Base-by-base conservation (phyloP, 2,113 vertebrate genomes). In the Sinocyclocheilus anshuiensis region DNA sequence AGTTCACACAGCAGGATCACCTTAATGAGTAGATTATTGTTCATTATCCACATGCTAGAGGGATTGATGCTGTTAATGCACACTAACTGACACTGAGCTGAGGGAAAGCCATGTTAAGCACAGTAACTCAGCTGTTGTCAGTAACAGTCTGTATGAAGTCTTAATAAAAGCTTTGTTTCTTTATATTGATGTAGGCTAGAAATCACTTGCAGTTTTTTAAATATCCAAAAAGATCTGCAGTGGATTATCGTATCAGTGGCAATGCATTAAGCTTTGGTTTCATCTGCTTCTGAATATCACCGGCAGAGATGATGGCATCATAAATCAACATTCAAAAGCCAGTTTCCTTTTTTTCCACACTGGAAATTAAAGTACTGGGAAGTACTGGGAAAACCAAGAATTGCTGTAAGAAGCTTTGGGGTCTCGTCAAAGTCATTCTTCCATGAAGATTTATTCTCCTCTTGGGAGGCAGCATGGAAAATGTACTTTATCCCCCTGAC, bases 1-100 rank as follows among this genome's bases (percentile, higher is more conserved):
- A 65, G 82, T 84, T 42, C 63, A 82, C 85, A 84, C 88, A 85
- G 85, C 61, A 45, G 72, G 63, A 45, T 84, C 59, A 82, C 53
- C 71, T 82, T 89, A 87, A 85, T 87, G 59, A 87, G 87, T 16
- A 88, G 71, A 82, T 89, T 87, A 85, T 61, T 79, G 50, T 87
- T 87, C 71, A 89, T 84, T 89, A 86, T 82, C 82, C 26, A n/a
- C 69, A 77, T 77, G 39, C 77, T 39, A 53, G 59, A 53, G 80
- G 77, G 65, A 75, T 63, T 79, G 77, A 63, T 57, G 22, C 45
- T 67, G 71, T 29, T 77, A 65, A 81, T 77, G 29, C 83, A 85
- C n/a, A 77, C 42, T 26, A 7, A 12, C 36, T 42, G 26, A 86
- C 36, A 80, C 4, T 63, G 57, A 63, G 22, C 57, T 63, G 33